A percentile compares a stretch with the other conserved stretches of the same genome.
Conservation (phyloP, 2,888 invertebrate genomes). For the Mythimna albipuncta region DNA sequence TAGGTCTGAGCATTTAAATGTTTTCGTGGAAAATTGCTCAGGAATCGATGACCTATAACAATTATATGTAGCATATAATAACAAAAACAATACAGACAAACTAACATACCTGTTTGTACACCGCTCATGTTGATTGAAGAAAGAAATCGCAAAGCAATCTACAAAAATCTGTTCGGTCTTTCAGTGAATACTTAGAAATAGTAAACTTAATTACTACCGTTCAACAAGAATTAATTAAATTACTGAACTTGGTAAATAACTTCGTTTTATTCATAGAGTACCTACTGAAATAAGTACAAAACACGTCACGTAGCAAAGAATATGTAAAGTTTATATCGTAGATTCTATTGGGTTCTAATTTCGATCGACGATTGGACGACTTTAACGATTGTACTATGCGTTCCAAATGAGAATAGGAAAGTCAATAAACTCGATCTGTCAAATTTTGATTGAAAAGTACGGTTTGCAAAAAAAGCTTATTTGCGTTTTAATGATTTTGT, state of each 20-base stretch:
- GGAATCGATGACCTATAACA: neutral
- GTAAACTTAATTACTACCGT: conserved; percentile 38
- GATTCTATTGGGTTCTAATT: neutral
- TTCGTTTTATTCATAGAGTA: conserved; percentile 36
- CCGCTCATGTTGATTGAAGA: conserved; percentile 79
- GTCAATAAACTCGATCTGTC: too few species aligned
- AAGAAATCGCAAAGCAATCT: conserved; percentile 42
- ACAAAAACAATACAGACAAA: conserved; percentile 48
- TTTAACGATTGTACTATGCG: neutral
- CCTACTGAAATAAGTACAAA: conserved; percentile 44
- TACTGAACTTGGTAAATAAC: conserved; percentile 45
- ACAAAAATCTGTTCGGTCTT: conserved; percentile 21
- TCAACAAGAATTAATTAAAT: conserved; percentile 51
- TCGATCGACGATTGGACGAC: conserved; percentile 10
- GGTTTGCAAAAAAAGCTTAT: too few species aligned
- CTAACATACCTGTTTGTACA: conserved; percentile 82
- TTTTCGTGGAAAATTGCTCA: neutral
- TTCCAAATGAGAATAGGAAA: too few species aligned
- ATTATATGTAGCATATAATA: conserved; percentile 25
- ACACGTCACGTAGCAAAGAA: conserved; percentile 56
- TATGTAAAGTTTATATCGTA: too few species aligned
- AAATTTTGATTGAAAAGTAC: too few species aligned
- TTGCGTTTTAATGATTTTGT: too few species aligned
- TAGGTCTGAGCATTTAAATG: neutral
- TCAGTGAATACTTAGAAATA: conserved; percentile 33